A percentile compares a stretch with the other conserved stretches of the same genome.
Conservation (phyloP, 2,888 invertebrate genomes). For the Parnassius orleans region DNA sequence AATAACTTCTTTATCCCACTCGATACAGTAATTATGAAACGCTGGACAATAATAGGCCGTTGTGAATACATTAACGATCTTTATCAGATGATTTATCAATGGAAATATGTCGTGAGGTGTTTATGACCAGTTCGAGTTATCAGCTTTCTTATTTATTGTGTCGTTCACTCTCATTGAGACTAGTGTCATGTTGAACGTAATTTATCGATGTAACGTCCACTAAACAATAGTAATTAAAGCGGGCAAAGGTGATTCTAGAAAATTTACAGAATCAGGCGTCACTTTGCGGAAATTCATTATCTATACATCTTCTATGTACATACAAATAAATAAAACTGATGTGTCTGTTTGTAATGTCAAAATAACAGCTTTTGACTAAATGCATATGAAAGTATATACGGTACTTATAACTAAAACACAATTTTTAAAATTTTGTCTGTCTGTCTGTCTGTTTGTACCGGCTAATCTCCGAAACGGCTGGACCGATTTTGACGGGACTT, state of each 20-base stretch:
- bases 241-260: constrained; percentile 5
- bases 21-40: constrained; percentile 9
- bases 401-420: no score
- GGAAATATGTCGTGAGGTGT: constrained; percentile 22
- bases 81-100: constrained; percentile 27
- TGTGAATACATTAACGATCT: constrained; percentile 28
- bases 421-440: no score
- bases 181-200: constrained; percentile 15
- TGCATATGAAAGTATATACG: no score
- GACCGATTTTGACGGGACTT: no score
- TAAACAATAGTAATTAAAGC: constrained; percentile 9
- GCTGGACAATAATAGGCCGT: constrained; percentile 12
- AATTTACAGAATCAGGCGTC: background rate
- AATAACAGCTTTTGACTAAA: no score
- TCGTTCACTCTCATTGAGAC: constrained; percentile 29
- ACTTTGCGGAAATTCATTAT: no score
- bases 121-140: constrained; percentile 25
- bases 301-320: no score
- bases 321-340: no score
- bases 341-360: no score
- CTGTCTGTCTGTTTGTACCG: no score
- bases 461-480: no score
- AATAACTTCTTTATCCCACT: background rate
- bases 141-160: constrained; percentile 32
- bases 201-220: constrained; percentile 17